These are phyloP conservation scores for Meghimatium bilineatum DNA, from an alignment of 2,888 invertebrate species.

Conservation along the genomic window DNA sequence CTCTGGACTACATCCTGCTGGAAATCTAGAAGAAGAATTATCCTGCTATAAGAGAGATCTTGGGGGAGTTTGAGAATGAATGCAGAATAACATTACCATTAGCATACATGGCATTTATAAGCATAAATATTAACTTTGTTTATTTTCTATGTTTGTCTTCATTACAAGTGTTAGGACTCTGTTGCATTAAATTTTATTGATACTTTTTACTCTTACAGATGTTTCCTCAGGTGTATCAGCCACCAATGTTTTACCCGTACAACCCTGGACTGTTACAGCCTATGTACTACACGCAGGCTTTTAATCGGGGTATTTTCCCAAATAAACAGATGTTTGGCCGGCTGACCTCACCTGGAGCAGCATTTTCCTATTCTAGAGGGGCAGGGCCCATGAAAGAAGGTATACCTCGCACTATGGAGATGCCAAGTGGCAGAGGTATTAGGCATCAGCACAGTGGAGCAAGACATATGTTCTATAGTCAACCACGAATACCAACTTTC, in stretches of 20 bases:
- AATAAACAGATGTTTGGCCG: conserved; percentile 38
- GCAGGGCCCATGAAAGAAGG: conserved; percentile 34
- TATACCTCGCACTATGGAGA: conserved; percentile 36
- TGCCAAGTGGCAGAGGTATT: conserved; percentile 34
- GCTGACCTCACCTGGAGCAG: conserved; percentile 18
- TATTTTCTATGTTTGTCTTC: neutral
- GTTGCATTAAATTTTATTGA: neutral
- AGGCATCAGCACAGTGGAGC: conserved; percentile 40
- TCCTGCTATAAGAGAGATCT: too few species aligned
- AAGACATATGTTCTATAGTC: conserved; percentile 49
- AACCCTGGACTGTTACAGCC: conserved; percentile 37
- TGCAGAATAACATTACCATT: neutral
- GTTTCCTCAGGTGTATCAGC: conserved; percentile 42
- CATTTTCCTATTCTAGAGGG: conserved; percentile 34
- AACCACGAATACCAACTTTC: conserved; percentile 49
- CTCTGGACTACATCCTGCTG: too few species aligned
- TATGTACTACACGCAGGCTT: conserved; percentile 33
- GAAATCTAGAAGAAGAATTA: too few species aligned
- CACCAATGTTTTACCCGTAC: conserved; percentile 39
- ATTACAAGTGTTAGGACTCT: neutral
- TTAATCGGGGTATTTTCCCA: conserved; percentile 26
- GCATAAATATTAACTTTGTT: neutral
- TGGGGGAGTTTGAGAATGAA: too few species aligned
- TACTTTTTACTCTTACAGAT: conserved; percentile 33
- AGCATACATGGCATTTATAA: neutral